These are phyloP conservation scores for Pseudolaguvia tuberculata DNA, from an alignment of 2,113 vertebrate species.

Conservation along the genomic window DNA sequence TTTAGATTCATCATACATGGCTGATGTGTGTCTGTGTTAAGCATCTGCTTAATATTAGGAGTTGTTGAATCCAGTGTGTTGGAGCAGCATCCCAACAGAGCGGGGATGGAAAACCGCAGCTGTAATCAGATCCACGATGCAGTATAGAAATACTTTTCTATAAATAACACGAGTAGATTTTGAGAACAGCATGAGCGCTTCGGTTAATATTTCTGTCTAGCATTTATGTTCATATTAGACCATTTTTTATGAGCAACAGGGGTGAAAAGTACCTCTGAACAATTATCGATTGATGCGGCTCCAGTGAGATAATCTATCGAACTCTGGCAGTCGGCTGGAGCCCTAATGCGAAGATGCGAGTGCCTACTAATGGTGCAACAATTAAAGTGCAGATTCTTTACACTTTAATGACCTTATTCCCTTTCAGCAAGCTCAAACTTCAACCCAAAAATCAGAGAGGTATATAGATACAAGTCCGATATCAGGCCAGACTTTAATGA, in stretches of 20 bases:
- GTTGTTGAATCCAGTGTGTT: constrained; percentile 3
- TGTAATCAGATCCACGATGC: constrained; percentile 12
- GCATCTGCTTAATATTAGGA: constrained; percentile 7
- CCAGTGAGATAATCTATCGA: constrained; percentile 39
- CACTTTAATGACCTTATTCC: neutral
- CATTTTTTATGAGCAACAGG: neutral
- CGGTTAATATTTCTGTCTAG: constrained; percentile 12
- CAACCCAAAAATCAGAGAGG: neutral
- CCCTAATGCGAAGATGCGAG: constrained; percentile 45
- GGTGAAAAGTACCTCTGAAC: constrained; percentile 3
- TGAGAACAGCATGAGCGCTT: neutral
- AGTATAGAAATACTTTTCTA: constrained; percentile 9
- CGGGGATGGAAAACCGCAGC: neutral
- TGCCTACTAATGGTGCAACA: constrained; percentile 4
- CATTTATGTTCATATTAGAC: constrained; percentile 13
- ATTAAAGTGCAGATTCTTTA: constrained; percentile 17
- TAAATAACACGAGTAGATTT: constrained; percentile 5
- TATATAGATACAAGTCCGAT: constrained; percentile 34
- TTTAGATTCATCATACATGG: constrained; percentile 29
- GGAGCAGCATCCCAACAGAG: neutral
- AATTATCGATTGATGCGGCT: constrained; percentile 27
- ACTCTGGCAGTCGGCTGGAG: constrained; percentile 39
- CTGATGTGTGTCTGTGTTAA: constrained; percentile 7
- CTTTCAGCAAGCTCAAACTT: constrained; percentile 4
- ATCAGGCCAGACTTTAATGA: constrained; percentile 49